These are phyloP conservation scores for Nebria ingens DNA, from an alignment of 1,140 invertebrate species.

Conservation along the genomic window DNA sequence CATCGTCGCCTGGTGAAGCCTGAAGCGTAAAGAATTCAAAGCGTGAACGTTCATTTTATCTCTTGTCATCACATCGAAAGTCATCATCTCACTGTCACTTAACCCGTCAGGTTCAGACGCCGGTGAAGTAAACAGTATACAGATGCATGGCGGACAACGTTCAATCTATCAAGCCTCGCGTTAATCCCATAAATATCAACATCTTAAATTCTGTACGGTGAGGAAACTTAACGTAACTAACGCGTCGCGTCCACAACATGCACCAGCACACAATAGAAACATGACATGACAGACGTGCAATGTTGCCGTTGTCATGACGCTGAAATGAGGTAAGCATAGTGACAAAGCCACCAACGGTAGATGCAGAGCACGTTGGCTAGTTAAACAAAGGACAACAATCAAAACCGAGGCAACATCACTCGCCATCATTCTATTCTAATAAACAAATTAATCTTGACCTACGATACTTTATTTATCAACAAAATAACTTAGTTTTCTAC, in stretches of 20 bases:
- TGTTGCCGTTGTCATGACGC: not conserved
- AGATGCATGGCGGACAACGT: not conserved
- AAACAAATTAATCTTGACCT: too few relatives aligned
- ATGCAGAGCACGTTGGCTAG: not conserved
- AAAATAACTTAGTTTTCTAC: too few relatives aligned
- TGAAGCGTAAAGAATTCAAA: not conserved
- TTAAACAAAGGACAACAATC: too few relatives aligned
- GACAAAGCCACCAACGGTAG: not conserved
- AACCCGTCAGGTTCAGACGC: conserved; percentile 1
- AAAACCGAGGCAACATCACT: too few relatives aligned
- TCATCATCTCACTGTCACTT: conserved; percentile 5
- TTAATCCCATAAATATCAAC: conserved; percentile 5
- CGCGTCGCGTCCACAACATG: too few relatives aligned
- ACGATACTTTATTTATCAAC: too few relatives aligned
- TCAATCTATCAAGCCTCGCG: conserved; percentile 3
- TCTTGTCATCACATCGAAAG: conserved; percentile 2
- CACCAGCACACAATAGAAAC: too few relatives aligned
- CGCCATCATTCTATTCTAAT: too few relatives aligned
- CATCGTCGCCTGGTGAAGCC: not conserved
- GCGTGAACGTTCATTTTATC: conserved; percentile 1
- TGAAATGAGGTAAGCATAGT: too few relatives aligned
- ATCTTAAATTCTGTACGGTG: not conserved
- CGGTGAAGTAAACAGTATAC: not conserved
- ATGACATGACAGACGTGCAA: too few relatives aligned
- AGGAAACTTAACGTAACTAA: too few relatives aligned